Evolutionary conservation across 2,888 invertebrate species (phyloP), one percentile per base, ranked within the genome.

Genomic region (Tetranychus piercei): DNA sequence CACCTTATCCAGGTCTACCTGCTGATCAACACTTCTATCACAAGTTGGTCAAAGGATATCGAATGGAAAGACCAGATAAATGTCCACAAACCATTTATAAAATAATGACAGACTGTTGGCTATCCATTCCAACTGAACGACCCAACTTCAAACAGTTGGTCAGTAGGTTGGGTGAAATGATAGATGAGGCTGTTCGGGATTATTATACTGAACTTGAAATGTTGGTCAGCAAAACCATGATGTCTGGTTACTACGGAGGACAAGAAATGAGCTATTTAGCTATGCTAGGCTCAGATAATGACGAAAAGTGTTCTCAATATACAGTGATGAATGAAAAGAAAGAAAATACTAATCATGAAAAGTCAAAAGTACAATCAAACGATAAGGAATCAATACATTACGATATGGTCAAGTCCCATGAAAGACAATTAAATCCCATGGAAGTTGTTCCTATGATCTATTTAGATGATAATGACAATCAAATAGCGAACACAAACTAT

Each of bases 81-180:
- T 88, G 93, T 1, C 91, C 92, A 70, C 86, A 77, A 9, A 79
- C 65, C 78, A 83, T 83, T 73, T 89, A 89, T 80, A 85, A 88
- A 69, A 87, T 94, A 74, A 95, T 95, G 94, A 81, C 86, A 72
- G 87, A 88, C 76, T 94, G 94, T 81, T 95, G 95, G 95, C 85
- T 88, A 74, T 86, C 86, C 6, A 88, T 89, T 79, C 93, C 94
- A 0, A 85, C 86, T 9, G 82, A 86, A 22, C 84, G 95, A 73
- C 94, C 94, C 0, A 84, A 89, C n/a, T 95, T 95, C 82, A 85
- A 87, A 3, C 87, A 87, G 77, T 83, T 95, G 22, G 88, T 89
- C 71, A 87, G 89, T 78, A 86, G 85, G 69, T 86, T 95, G 44
- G 91, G 90, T 23, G 85, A 85, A 34, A 87, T 94, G 82, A 84